A percentile compares a stretch with the other conserved stretches of the same genome.
Evolutionary conservation across 2,113 vertebrate genomes (phyloP).

Genomic region (Prionailurus bengalensis): DNA sequence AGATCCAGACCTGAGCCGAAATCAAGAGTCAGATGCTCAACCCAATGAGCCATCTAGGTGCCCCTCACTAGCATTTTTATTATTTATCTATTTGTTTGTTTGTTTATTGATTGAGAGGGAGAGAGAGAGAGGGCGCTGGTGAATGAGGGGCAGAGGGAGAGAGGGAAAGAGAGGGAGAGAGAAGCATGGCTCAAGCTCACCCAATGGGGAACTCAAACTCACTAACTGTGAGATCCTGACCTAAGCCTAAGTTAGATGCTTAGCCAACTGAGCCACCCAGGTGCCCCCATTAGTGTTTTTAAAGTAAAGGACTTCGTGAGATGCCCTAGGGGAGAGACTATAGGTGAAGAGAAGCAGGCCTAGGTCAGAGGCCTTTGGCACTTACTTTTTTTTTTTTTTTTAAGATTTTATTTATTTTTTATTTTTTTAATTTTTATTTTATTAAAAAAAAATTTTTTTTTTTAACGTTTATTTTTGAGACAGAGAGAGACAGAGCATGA

Average conservation of each 20-base stretch:
- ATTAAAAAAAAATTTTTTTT: too few relatives aligned
- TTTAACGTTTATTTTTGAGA: too few relatives aligned
- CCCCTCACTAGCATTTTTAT: neutral
- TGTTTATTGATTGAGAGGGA: too few relatives aligned
- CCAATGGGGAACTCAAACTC: neutral
- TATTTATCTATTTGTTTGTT: too few relatives aligned
- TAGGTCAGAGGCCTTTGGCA: neutral
- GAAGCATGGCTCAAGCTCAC: too few relatives aligned
- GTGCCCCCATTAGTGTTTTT: neutral
- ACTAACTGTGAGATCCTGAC: neutral
- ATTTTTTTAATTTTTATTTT: too few relatives aligned
- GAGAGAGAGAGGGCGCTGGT: too few relatives aligned
- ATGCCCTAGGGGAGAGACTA: neutral
- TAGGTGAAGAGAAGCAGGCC: neutral
- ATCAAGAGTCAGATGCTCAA: too few relatives aligned
- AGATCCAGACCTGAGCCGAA: neutral
- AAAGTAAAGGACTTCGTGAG: neutral
- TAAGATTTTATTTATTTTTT: neutral
- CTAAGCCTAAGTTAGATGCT: too few relatives aligned
- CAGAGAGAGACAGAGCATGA: too few relatives aligned
- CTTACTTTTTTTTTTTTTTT: neutral
- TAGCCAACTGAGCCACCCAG: neutral
- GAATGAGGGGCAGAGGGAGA: too few relatives aligned
- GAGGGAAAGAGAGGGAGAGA: too few relatives aligned
- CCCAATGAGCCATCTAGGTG: neutral